These are phyloP conservation scores for Malurus alboscapulatus DNA, from an alignment of 2,113 vertebrate species.

Conservation along the genomic window DNA sequence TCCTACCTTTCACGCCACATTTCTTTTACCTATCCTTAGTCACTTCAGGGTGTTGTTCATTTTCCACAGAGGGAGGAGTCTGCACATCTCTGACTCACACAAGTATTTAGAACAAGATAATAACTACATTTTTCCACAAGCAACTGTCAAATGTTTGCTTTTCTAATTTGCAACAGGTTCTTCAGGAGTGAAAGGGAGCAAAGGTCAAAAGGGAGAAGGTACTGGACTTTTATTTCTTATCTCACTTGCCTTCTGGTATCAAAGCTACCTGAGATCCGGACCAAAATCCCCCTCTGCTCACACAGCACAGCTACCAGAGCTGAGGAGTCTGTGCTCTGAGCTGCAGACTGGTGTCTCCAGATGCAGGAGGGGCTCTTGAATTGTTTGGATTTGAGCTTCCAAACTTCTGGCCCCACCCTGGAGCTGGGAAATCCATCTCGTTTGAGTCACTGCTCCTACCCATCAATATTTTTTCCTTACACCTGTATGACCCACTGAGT, in stretches of 20 bases:
- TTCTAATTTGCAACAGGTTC: slow-evolving; percentile 48
- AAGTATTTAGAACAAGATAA: not conserved
- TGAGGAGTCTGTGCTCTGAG: accelerated
- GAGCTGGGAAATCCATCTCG: not conserved
- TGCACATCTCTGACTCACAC: not conserved
- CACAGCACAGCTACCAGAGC: not conserved
- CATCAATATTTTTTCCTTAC: not conserved
- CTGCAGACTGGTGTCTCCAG: not conserved
- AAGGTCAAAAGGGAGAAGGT: slow-evolving; percentile 66
- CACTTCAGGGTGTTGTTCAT: not conserved
- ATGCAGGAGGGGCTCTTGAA: not conserved
- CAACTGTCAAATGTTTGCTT: not conserved
- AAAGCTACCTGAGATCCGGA: not conserved
- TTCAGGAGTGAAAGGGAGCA: slow-evolving; percentile 5
- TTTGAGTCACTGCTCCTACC: not conserved
- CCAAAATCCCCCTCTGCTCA: accelerated
- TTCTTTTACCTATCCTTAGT: not conserved
- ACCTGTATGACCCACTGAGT: not conserved
- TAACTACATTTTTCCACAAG: not conserved
- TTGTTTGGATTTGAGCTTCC: not conserved
- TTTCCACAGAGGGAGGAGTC: not conserved
- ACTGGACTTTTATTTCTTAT: not conserved
- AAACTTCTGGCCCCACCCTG: not conserved
- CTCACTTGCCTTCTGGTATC: not conserved
- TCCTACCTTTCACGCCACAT: not conserved